phyloP scores from a whole-genome alignment of 2,888 invertebrate species.

The Platerodrilus igneus region DNA sequence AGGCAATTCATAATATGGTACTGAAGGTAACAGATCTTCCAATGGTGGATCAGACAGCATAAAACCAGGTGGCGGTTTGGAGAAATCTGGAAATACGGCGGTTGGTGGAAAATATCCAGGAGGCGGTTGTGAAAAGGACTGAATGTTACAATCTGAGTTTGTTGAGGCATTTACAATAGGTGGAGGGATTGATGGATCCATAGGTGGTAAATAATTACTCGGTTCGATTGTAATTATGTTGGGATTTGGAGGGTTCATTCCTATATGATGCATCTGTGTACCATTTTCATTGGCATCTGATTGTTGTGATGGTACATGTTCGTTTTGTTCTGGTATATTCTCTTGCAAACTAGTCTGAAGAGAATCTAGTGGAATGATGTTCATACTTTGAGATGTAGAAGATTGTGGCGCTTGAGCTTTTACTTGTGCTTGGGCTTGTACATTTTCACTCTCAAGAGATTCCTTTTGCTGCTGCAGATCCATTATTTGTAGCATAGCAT shows the following conservation, averaged over 20 bases:
- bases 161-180: slow-evolving; percentile 41
- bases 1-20: slow-evolving; percentile 95
- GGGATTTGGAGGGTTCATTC: slow-evolving; percentile 29
- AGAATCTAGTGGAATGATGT: slow-evolving; percentile 37
- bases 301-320: too few species aligned
- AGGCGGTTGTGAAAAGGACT: slow-evolving; percentile 54
- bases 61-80: slow-evolving; percentile 83
- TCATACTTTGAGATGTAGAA: slow-evolving; percentile 22
- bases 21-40: slow-evolving; percentile 80
- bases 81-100: slow-evolving; percentile 70
- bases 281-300: slow-evolving; percentile 13
- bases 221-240: slow-evolving; percentile 29
- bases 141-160: slow-evolving; percentile 16
- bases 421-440: slow-evolving; percentile 47
- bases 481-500: slow-evolving; percentile 84
- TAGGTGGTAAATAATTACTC: slow-evolving; percentile 33
- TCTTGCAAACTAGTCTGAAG: slow-evolving; percentile 22
- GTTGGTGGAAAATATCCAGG: slow-evolving; percentile 52
- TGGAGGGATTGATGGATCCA: slow-evolving; percentile 44
- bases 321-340: slow-evolving; percentile 19
- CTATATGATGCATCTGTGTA: slow-evolving; percentile 28
- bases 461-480: slow-evolving; percentile 77
- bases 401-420: slow-evolving; percentile 28
- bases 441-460: slow-evolving; percentile 58
- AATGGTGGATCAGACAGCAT: slow-evolving; percentile 52